Evolutionary conservation across 2,797 vertebrate genomes (phyloP).

Genomic region (Ctenosaura bakeri): DNA sequence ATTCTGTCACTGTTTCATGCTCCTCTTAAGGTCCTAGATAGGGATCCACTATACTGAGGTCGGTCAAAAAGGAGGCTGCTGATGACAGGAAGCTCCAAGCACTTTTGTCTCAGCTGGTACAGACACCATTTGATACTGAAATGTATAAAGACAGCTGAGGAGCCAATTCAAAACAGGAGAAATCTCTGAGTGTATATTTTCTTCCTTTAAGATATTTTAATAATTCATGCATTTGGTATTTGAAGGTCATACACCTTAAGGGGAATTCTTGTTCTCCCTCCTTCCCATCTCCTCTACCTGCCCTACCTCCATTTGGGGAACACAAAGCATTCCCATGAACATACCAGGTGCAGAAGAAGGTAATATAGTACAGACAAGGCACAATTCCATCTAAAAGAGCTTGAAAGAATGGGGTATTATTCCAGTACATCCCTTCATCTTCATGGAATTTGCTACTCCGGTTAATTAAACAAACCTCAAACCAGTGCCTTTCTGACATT

Average conservation of each 20-base stretch:
- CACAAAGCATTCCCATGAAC: not conserved
- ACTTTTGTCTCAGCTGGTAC: constrained; percentile 15
- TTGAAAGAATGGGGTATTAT: not conserved
- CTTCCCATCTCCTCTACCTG: not conserved
- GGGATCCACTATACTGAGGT: not conserved
- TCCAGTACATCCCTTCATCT: not conserved
- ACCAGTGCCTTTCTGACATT: not conserved
- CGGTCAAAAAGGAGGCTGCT: not conserved
- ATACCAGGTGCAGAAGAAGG: not conserved
- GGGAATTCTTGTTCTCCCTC: not conserved
- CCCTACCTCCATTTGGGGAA: not conserved
- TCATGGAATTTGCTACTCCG: not conserved
- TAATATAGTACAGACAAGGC: no score
- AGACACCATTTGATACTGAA: not conserved
- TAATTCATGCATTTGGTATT: not conserved
- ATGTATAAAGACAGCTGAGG: constrained; percentile 2
- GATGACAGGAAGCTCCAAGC: not conserved
- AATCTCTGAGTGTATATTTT: not conserved
- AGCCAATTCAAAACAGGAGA: not conserved
- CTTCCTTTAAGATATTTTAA: not conserved
- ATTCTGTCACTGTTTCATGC: constrained; percentile 15
- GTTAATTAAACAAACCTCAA: not conserved
- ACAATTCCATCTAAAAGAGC: not conserved
- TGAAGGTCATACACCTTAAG: not conserved
- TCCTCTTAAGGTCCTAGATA: not conserved